phyloP scores from a whole-genome alignment of 1,140 invertebrate species.

The silkworm (Bombyx mori) region ASM3026992v2 NC_085116.1:2794001-2794500 shows the following conservation, averaged over 20 bases:
- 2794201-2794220: slow-evolving; percentile 9
- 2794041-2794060: too few relatives aligned
- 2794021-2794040: too few relatives aligned
- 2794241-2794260: slow-evolving; percentile 9
- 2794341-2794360: too few relatives aligned
- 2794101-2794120: neutral
- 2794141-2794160: neutral
- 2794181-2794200: slow-evolving; percentile 15
- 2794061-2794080: neutral
- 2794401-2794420: too few relatives aligned
- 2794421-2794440: too few relatives aligned
- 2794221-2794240: slow-evolving; percentile 15
- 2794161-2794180: neutral
- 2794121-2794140: neutral
- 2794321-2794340: neutral
- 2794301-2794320: neutral
- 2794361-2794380: too few relatives aligned
- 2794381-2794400: too few relatives aligned
- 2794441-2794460: too few relatives aligned
- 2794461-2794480: too few relatives aligned
- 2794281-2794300: neutral
- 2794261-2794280: neutral
- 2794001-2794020: too few relatives aligned
- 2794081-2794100: neutral
- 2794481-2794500: too few relatives aligned